Evolutionary conservation across 2,888 invertebrate genomes (phyloP), one percentile per base, ranked within the genome.

Genomic region (Gastracanthus pulcherrimus): DNA sequence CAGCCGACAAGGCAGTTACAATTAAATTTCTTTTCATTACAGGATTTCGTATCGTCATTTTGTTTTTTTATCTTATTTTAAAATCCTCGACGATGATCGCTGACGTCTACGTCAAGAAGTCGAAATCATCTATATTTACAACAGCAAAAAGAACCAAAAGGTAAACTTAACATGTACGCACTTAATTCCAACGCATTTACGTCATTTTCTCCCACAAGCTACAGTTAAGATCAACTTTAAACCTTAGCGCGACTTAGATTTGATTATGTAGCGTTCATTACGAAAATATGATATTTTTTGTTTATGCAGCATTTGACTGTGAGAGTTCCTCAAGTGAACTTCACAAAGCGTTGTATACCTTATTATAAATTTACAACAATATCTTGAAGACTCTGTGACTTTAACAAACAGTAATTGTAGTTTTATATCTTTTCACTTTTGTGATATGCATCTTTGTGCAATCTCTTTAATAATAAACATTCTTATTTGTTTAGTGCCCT

Each of bases 351-450:
- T 72, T 78, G 69, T 64, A 74, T 58, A 66, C 38, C 23, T 71
- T 19, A 34, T 34, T 36, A 74, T 74, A 77, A 78, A 82, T 82
- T 62, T 74, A 76, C 41, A 82, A 82, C 82, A 80, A 80, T 79
- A 79, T 79, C 48, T 76, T 82, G 76, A 82, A 80, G 76, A 80
- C 76, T 82, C 79, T 82, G 79, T 79, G 82, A 82, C 82, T 78
- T 76, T 76, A 82, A 82, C 79, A 76, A 82, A 67, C 51, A 38
- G 51, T 76, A 79, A 67, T 71, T 58, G 66, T 72, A 71, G 31
- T 34, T 71, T 82, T 74, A 79, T 58, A 80, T 9, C n/a, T 70
- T 72, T 69, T 51, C 23, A 51, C 64, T 48, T 48, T 77, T 51
- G 29, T 78, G 78, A 83, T 83, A 80, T 83, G 80, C 80, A 78